A percentile compares a stretch with the other conserved stretches of the same genome.
These are phyloP conservation scores for Malthinus seriepunctatus DNA, from an alignment of 2,888 invertebrate genomes.

Conservation along the genomic window DNA sequence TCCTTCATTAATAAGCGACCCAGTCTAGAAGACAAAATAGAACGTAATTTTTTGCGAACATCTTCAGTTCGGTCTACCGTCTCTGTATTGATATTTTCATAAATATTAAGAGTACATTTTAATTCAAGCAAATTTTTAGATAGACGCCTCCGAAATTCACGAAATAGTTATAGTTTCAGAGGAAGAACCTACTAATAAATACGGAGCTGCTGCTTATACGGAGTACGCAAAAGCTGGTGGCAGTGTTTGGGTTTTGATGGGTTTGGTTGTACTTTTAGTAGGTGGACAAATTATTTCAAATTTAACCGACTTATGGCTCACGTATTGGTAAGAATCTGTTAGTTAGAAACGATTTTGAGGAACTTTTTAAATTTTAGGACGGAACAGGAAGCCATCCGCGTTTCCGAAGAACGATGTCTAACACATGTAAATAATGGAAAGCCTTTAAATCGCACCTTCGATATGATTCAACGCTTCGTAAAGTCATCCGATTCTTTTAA, in stretches of 20 bases:
- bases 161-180: conserved; percentile 36
- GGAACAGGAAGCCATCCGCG: conserved; percentile 11
- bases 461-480: too few species aligned
- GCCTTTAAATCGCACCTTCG: too few species aligned
- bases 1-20: too few species aligned
- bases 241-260: conserved; percentile 24
- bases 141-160: conserved; percentile 26
- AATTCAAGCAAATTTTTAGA: too few species aligned
- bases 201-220: too few species aligned
- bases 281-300: conserved; percentile 31
- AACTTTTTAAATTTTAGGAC: too few species aligned
- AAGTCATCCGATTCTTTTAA: too few species aligned
- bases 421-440: background rate
- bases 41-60: too few species aligned
- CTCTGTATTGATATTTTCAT: background rate
- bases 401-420: too few species aligned
- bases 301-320: conserved; percentile 33
- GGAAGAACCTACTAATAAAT: too few species aligned
- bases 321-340: conserved; percentile 30
- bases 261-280: conserved; percentile 17
- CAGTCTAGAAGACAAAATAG: background rate
- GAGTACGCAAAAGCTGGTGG: conserved; percentile 33
- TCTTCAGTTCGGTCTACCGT: too few species aligned
- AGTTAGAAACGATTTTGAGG: background rate
- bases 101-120: too few species aligned